Evolutionary conservation across 2,888 invertebrate genomes (phyloP), one percentile per base, ranked within the genome.

Genomic region (Ischnura elegans): DNA sequence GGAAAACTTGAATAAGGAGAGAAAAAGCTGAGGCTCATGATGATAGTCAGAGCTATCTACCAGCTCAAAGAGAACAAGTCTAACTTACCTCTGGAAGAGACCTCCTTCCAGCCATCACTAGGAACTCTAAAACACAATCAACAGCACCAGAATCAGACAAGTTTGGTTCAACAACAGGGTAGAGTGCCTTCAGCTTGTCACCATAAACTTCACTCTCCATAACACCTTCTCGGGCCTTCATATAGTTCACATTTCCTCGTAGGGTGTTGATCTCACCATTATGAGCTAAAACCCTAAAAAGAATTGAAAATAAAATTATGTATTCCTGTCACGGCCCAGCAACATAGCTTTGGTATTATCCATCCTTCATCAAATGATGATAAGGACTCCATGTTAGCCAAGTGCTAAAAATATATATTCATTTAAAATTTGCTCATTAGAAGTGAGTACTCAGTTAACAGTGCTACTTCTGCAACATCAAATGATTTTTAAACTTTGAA

Each of bases 231-330:
- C 99, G 98, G 93, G 99, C 99, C 96, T 99, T 98, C 99, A 99
- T 99, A 95, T 98, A 97, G 96, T 99, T 99, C 16, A 99, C 98
- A 96, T 99, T 99, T 95, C 99, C 99, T 94, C 99, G 97, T 95
- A 99, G 97, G 25, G 99, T 99, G 96, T 99, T 99, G 96, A 99
- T 99, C 97, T 99, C 99, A 94, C 99, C 99, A 96, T 99, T 99
- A 97, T 99, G 99, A 94, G 99, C 99, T 95, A 99, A 96, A 95
- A 98, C 97, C 95, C 99, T 98, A 96, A 0, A 95, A 85, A 13
- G 43, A 0, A 95, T 55, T 86, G 93, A 93, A 94, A 94, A 94
- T 46, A 61, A 84, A 94, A 94, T 85, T 93, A 93, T 93, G 45
- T 87, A 10, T 47, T n/a, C 85, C 93, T 66, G 90, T 51, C 84